Evolutionary conservation across 2,113 vertebrate genomes (phyloP), one percentile per base, ranked within the genome.

Genomic region (Carassius auratus): DNA sequence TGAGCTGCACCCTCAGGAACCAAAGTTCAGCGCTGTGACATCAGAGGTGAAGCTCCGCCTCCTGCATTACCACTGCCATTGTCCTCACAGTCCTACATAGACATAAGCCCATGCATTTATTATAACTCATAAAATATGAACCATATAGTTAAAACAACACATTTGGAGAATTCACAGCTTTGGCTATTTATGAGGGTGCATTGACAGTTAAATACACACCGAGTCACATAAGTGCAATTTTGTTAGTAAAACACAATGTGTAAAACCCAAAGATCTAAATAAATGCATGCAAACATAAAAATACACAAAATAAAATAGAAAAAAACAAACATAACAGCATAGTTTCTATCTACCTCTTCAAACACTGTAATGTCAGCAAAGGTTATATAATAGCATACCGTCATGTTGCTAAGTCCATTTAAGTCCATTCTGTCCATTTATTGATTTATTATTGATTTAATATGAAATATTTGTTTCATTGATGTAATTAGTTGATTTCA

Each of bases 11-110:
- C 50, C 66, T 21, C 50, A 36, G 15, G 14, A 30, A 48, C 13
- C 69, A 57, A 81, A 55, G 76, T 83, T 81, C 38, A 79, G 66
- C 15, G 8, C 45, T 57, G 57, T 38, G 52, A 23, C 73, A 4
- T 8, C 74, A 48, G 12, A 52, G 42, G 5, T 8, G 52, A 75
- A 50, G 42, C 38, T 75, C 73, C 42, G n/a, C 69, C 69, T 73
- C 69, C 36, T 73, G 38, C 71, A 45, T 21, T 42, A 21, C 69
- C 15, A 30, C 10, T 26, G 64, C 15, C 26, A 17, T 8, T 68
- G 64, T 50, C 42, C 73, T 75, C 73, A 48, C 48, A 13, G n/a
- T n/a, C n/a, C n/a, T n/a, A n/a, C n/a, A n/a, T n/a, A n/a, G 7
- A 52, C 74, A 52, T 0, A 76, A 30, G 4, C 73, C 5, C 4